These are phyloP conservation scores for Rhopalosiphum padi DNA, from an alignment of 1,140 invertebrate genomes.

Conservation along the genomic window DNA sequence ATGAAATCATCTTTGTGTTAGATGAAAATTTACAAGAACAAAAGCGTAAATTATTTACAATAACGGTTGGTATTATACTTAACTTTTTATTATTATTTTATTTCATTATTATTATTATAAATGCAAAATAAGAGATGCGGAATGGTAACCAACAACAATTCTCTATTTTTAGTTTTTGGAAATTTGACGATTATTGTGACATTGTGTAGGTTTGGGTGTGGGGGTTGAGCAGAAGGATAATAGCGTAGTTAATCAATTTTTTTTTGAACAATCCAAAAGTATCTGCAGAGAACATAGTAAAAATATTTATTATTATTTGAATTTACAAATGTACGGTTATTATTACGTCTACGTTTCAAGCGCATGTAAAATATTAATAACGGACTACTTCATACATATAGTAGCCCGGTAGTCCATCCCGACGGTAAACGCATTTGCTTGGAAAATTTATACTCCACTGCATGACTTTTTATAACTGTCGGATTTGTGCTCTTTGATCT, in stretches of 20 bases:
- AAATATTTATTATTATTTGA: not conserved
- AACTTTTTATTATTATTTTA: not conserved
- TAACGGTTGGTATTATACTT: not conserved
- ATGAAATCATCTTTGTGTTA: not conserved
- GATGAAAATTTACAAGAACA: constrained; percentile 6
- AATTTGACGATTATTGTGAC: not conserved
- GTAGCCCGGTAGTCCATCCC: not conserved
- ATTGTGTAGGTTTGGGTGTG: no score
- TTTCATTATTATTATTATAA: no score
- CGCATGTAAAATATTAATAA: not conserved
- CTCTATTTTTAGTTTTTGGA: not conserved
- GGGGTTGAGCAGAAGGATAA: no score
- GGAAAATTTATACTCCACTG: not conserved
- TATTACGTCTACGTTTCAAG: not conserved
- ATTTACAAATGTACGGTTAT: not conserved
- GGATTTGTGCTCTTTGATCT: constrained; percentile 3
- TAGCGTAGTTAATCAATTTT: not conserved
- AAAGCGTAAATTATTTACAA: constrained; percentile 2
- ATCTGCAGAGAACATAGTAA: not conserved
- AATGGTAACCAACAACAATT: not conserved
- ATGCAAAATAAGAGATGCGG: not conserved
- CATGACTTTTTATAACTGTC: constrained; percentile 3
- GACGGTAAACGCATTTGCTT: constrained; percentile 7
- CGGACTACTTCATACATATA: not conserved
- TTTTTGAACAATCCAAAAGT: not conserved